Evolutionary conservation across 1,140 invertebrate species (phyloP).

Genomic region (Lasioglossum baleicum): DNA sequence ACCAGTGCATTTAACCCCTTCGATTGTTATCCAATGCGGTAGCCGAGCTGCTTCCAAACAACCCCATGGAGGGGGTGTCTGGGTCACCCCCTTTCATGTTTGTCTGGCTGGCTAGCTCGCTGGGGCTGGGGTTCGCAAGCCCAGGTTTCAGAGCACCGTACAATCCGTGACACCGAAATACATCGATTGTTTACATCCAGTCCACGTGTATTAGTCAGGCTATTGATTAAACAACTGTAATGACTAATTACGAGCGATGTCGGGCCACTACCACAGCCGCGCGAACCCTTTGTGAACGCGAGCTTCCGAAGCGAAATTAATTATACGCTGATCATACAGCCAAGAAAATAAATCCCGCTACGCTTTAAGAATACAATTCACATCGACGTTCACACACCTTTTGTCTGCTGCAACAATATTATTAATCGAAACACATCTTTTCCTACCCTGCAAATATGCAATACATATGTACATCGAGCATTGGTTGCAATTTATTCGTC

Average conservation of each 20-base stretch:
- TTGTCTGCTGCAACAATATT: too few relatives aligned
- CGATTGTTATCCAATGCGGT: slow-evolving; percentile 59
- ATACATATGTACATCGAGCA: too few relatives aligned
- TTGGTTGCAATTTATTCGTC: too few relatives aligned
- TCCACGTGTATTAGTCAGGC: slow-evolving; percentile 23
- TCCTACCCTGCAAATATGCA: too few relatives aligned
- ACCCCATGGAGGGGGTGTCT: slow-evolving; percentile 74
- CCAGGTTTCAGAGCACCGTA: slow-evolving; percentile 44
- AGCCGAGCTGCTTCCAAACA: slow-evolving; percentile 63
- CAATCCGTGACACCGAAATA: slow-evolving; percentile 56
- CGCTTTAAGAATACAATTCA: not conserved
- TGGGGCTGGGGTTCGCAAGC: slow-evolving; percentile 72
- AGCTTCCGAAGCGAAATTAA: not conserved
- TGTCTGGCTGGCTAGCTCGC: slow-evolving; percentile 67
- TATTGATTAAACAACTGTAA: slow-evolving; percentile 45
- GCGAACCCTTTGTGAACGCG: not conserved
- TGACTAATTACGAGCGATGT: slow-evolving; percentile 13
- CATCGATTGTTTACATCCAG: slow-evolving; percentile 58
- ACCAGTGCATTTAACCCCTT: slow-evolving; percentile 30
- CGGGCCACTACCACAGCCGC: not conserved
- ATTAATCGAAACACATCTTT: too few relatives aligned
- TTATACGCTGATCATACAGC: not conserved
- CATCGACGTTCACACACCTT: too few relatives aligned
- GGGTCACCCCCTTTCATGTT: slow-evolving; percentile 76
- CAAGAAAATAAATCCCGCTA: not conserved